Evolutionary conservation across 2,888 invertebrate genomes (phyloP).

Genomic region (Machimus rusticus): DNA sequence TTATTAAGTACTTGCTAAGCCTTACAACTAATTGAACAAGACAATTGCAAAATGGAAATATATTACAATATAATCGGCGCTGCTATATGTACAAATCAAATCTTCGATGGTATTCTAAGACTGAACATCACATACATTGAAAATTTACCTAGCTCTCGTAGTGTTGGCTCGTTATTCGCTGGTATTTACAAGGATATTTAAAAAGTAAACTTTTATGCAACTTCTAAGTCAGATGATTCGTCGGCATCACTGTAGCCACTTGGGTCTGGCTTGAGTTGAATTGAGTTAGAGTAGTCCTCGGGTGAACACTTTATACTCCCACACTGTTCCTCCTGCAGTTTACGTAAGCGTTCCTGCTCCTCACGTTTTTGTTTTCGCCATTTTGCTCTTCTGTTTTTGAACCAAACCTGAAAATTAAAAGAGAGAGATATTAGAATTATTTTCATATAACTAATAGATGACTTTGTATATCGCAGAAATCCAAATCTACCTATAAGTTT

Average conservation of each 20-base stretch:
- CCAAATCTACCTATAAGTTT: no score
- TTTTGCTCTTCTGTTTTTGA: conserved; percentile 94
- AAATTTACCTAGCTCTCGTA: conserved; percentile 4
- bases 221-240: conserved; percentile 83
- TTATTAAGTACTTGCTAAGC: background rate
- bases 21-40: conserved; percentile 10
- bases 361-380: conserved; percentile 96
- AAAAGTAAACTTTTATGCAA: conserved; percentile 68
- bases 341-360: conserved; percentile 81
- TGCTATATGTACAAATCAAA: conserved; percentile 9
- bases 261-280: conserved; percentile 60
- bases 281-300: conserved; percentile 57
- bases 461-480: no score
- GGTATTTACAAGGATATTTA: background rate
- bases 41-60: conserved; percentile 5
- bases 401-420: conserved; percentile 83
- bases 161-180: background rate
- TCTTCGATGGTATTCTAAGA: background rate
- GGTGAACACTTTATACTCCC: conserved; percentile 58
- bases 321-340: conserved; percentile 80
- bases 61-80: background rate
- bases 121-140: conserved; percentile 30
- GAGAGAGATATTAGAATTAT: conserved; percentile 39
- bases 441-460: background rate
- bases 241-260: conserved; percentile 68